Evolutionary conservation across 2,797 vertebrate genomes (phyloP).

Genomic region (Sebastiscus albofasciatus): DNA sequence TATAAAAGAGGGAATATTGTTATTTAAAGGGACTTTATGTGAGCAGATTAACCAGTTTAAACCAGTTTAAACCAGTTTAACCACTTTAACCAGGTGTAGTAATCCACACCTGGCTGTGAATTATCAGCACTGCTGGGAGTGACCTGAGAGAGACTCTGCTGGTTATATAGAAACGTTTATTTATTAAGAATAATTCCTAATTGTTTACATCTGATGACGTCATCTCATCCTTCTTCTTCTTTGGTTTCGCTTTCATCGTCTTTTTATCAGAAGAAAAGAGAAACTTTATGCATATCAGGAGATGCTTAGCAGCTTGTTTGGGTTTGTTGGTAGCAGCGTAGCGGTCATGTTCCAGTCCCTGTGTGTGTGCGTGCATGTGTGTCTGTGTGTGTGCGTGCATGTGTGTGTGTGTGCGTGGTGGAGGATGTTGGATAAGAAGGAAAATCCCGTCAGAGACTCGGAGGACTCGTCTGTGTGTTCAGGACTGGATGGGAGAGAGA

Average conservation of each 20-base stretch:
- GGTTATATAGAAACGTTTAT: background rate
- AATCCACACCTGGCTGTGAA: background rate
- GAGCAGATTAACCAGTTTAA: constrained; percentile 5
- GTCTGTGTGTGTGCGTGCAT: background rate
- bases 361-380: constrained; percentile 10
- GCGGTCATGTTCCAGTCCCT: constrained; percentile 68
- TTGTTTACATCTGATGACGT: constrained; percentile 34
- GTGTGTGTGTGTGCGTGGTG: constrained; percentile 47
- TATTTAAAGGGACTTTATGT: constrained; percentile 38
- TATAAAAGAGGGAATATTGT: constrained; percentile 25
- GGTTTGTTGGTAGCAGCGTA: constrained; percentile 65
- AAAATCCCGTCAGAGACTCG: constrained; percentile 50
- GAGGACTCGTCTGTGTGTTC: constrained; percentile 47
- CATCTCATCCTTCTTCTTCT: background rate
- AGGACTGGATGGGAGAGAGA: constrained; percentile 58
- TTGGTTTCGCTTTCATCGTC: background rate
- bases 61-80: background rate
- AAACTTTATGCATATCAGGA: constrained; percentile 71
- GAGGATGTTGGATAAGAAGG: constrained; percentile 27
- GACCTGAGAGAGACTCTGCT: background rate
- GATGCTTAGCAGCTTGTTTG: constrained; percentile 53
- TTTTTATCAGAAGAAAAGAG: constrained; percentile 30
- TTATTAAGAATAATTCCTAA: background rate
- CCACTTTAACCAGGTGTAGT: background rate
- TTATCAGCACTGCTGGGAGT: background rate